Base-by-base conservation (phyloP, 2,888 invertebrate genomes). In the Danaus chrysippus region DNA sequence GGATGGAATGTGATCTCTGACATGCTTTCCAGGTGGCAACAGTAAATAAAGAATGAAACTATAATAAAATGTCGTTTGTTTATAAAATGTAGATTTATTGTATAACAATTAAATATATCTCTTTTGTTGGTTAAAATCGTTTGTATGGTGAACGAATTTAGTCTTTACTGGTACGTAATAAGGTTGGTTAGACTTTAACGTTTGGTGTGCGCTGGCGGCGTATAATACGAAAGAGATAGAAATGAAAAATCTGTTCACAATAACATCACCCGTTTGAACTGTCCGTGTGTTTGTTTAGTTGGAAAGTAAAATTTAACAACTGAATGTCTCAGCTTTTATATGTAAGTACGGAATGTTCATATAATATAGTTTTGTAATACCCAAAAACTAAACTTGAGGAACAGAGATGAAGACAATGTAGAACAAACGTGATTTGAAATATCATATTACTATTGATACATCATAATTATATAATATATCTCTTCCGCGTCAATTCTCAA, bases 251-350 rank as follows among this genome's bases (percentile, higher is more conserved):
- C 76, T 75, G 76, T 72, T 75, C 74, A 77, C 75, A 75, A 73
- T 69, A 77, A 75, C 76, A 77, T 73, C 71, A 69, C 69, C 62
- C 76, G 79, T 79, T 82, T 81, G 76, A 75, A 75, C 76, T 75
- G 73, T 71, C 70, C 71, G 72, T 74, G 66, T 81, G 82, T 85
- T 83, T 84, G 77, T 79, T 79, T 85, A 83, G 82, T 81, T 83
- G 82, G 79, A 74, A 77, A 79, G 78, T 80, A 82, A 82, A 74
- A 76, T 73, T 72, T 73, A 75, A 73, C 72, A 73, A 73, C 76
- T 73, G 73, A 75, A 76, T 81, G 75, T 77, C 77, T 77, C 76
- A 70, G 66, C 72, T 77, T 73, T 73, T 72, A 75, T 70, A 70
- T 70, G 65, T 69, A 71, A 67, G 69, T 68, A 61, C 66, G 62